Evolutionary conservation across 2,797 vertebrate genomes (phyloP), one percentile per base, ranked within the genome.

Genomic region (Pseudopleuronectes americanus): DNA sequence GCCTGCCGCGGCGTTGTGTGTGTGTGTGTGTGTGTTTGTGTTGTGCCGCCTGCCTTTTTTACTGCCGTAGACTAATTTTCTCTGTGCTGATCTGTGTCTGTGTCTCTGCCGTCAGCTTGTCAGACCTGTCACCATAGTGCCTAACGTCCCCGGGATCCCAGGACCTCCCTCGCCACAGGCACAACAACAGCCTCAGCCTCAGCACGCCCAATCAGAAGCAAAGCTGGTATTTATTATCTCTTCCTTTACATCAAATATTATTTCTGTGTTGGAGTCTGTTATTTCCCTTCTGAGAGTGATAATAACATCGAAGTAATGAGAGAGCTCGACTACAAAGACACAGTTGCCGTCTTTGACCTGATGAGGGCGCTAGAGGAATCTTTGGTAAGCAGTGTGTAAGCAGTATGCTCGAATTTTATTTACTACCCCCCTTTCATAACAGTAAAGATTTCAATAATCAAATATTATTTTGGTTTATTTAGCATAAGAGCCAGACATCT

Each of bases 51-150:
- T 73, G 83, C 41, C 70, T 81, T 83, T 86, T 56, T 36, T 69
- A 59, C 60, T 57, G 72, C 79, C 8, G 69, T 79, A 87, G 77
- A 89, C 88, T 92, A 80, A 93, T 93, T 90, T 87, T 88, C 85
- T 83, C 75, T 83, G 64, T 84, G 81, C 82, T 89, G 77, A 83
- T 90, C 49, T 85, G 84, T 93, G 61, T 80, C 71, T 82, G 72
- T 93, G 85, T 94, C 71, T 91, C 58, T 88, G 80, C 92, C 86
- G 87, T 94, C 94, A 99, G 97, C 95, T 98, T 91, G 97, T 99
- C 95, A 97, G 97, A 96, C 97, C 97, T 90, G 96, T 99, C 96
- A 97, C 97, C 96, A 92, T 97, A 93, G 96, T 99, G 97, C 98
- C 97, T 96, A 97, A 96, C 89, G 94, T 99, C 89, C 97, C 97